These are phyloP conservation scores for Stenotaenia linearis DNA, from an alignment of 2,888 invertebrate genomes.

Conservation along the genomic window DNA sequence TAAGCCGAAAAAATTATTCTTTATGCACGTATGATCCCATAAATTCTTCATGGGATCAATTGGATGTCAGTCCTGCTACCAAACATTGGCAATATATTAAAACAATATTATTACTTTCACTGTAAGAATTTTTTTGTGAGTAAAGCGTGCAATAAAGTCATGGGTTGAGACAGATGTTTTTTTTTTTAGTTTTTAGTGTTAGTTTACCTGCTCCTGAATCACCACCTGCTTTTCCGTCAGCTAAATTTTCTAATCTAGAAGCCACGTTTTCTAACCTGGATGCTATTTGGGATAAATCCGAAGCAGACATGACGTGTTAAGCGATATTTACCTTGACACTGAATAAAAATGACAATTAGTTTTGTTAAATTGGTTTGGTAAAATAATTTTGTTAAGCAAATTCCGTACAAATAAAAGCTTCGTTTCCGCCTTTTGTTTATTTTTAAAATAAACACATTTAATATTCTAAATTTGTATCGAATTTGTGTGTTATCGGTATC, in stretches of 20 bases:
- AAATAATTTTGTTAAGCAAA: too few species aligned
- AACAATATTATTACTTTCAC: background rate
- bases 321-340: background rate
- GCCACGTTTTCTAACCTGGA: background rate
- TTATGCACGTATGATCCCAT: background rate
- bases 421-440: too few species aligned
- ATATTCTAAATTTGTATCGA: too few species aligned
- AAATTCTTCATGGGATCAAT: background rate
- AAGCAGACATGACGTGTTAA: background rate
- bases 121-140: background rate
- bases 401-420: too few species aligned
- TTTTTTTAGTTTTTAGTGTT: background rate
- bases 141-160: background rate
- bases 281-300: background rate
- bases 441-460: too few species aligned
- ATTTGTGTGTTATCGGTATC: too few species aligned
- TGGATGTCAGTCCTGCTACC: background rate
- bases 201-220: conserved; percentile 4
- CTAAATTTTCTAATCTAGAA: background rate
- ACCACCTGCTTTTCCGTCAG: background rate
- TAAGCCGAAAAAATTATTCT: conserved; percentile 15
- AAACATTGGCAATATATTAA: conserved; percentile 24
- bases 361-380: background rate
- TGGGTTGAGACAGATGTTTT: too few species aligned
- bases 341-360: background rate